A percentile compares a stretch with the other conserved stretches of the same genome.
Conservation (phyloP, 1,140 invertebrate species). For the Zaprionus gabonicus region DNA sequence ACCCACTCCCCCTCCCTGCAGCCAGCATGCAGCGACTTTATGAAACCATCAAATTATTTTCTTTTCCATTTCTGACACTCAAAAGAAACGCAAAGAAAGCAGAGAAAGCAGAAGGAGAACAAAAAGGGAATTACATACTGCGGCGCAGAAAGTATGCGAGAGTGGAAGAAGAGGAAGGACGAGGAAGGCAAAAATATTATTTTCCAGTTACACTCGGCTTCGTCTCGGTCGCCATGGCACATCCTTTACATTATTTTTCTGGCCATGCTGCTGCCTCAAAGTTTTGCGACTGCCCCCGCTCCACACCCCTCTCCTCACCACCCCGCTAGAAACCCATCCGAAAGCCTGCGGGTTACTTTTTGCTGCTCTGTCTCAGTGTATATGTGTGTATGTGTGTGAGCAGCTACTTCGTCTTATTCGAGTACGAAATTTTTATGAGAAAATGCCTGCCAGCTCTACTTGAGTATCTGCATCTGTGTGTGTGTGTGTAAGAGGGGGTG, state of each 20-base stretch:
- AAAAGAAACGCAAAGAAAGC: constrained; percentile 78
- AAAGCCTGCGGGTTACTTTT: constrained; percentile 76
- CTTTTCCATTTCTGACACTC: constrained; percentile 84
- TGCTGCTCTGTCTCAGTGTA: constrained; percentile 47
- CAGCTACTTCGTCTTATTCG: constrained; percentile 79
- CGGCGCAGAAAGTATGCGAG: constrained; percentile 20
- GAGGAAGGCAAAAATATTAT: constrained; percentile 74
- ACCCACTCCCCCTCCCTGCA: constrained; percentile 24
- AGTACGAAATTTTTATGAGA: constrained; percentile 81
- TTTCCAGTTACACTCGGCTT: constrained; percentile 79
- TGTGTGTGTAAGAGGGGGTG: constrained; percentile 14
- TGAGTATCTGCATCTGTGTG: constrained; percentile 39
- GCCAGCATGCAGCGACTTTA: constrained; percentile 67
- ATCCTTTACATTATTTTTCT: constrained; percentile 77
- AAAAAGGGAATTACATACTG: constrained; percentile 52
- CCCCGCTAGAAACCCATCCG: constrained; percentile 19
- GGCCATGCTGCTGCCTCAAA: constrained; percentile 56
- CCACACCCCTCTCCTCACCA: not conserved
- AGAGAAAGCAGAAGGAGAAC: constrained; percentile 23
- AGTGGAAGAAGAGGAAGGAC: not conserved
- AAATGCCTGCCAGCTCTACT: constrained; percentile 68
- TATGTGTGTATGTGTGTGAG: constrained; percentile 30
- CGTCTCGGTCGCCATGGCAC: constrained; percentile 73
- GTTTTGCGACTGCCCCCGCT: constrained; percentile 52
- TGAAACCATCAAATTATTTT: constrained; percentile 84